These are phyloP conservation scores for Nyctalus aviator DNA, from an alignment of 2,797 vertebrate genomes.

Conservation along the genomic window DNA sequence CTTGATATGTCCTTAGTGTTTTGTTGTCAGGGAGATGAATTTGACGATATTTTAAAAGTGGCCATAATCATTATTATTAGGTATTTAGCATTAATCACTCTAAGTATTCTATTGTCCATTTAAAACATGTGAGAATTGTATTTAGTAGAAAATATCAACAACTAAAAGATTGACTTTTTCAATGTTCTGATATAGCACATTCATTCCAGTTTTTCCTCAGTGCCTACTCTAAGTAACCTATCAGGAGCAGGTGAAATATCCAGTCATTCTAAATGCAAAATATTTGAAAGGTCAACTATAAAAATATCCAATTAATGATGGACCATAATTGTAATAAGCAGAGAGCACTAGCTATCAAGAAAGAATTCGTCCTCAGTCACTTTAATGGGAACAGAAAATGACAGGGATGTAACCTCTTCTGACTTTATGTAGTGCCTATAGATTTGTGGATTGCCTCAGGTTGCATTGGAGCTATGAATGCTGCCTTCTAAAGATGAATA, in stretches of 20 bases:
- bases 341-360: neutral
- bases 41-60: neutral
- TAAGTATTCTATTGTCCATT: slow-evolving; percentile 27
- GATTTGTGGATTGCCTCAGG: neutral
- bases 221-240: neutral
- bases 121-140: slow-evolving; percentile 53
- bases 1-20: slow-evolving; percentile 8
- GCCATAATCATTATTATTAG: slow-evolving; percentile 26
- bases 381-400: slow-evolving; percentile 51
- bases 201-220: neutral
- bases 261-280: slow-evolving; percentile 35
- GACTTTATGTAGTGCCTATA: neutral
- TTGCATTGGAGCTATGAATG: neutral
- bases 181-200: neutral
- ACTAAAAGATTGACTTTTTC: neutral
- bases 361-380: neutral
- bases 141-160: slow-evolving; percentile 21
- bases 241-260: neutral
- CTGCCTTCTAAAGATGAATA: neutral
- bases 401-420: neutral
- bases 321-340: neutral
- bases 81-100: slow-evolving; percentile 21
- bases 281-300: slow-evolving; percentile 14
- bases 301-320: neutral
- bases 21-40: slow-evolving; percentile 3